Evolutionary conservation across 2,888 invertebrate genomes (phyloP).

Genomic region (Xestia c-nigrum): DNA sequence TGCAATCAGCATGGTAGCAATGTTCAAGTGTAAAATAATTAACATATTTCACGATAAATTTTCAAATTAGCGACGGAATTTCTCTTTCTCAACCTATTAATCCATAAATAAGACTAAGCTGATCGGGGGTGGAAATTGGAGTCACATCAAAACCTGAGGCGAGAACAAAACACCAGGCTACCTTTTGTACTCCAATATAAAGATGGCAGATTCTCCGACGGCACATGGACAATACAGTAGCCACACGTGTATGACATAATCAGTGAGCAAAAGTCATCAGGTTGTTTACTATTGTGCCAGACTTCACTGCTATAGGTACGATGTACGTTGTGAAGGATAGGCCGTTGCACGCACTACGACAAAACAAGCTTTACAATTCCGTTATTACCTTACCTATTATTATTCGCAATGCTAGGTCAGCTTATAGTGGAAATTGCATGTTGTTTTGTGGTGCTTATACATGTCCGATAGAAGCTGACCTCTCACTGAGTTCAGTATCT

Average conservation of each 20-base stretch:
- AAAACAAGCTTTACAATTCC: neutral
- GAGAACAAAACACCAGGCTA: too few relatives aligned
- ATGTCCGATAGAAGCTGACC: neutral
- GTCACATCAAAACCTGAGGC: neutral
- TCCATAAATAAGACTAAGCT: neutral
- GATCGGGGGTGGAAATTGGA: neutral
- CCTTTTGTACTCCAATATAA: slow-evolving; percentile 27
- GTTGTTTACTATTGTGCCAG: slow-evolving; percentile 48
- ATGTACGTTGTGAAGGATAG: neutral
- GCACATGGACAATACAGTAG: slow-evolving; percentile 38
- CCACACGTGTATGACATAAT: slow-evolving; percentile 53
- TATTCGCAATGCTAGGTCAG: neutral
- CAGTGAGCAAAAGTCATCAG: slow-evolving; percentile 33
- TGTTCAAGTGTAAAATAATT: neutral
- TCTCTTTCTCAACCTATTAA: neutral
- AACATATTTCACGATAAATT: neutral
- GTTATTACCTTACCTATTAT: neutral
- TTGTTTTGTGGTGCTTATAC: neutral
- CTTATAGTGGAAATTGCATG: neutral
- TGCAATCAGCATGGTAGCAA: slow-evolving; percentile 1
- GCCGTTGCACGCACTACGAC: slow-evolving; percentile 5
- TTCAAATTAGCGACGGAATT: neutral
- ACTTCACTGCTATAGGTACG: slow-evolving; percentile 9
- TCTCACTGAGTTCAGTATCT: slow-evolving; percentile 3
- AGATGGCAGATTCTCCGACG: neutral